These are phyloP conservation scores for Brassicogethes aeneus DNA, from an alignment of 2,888 invertebrate genomes.

Conservation along the genomic window DNA sequence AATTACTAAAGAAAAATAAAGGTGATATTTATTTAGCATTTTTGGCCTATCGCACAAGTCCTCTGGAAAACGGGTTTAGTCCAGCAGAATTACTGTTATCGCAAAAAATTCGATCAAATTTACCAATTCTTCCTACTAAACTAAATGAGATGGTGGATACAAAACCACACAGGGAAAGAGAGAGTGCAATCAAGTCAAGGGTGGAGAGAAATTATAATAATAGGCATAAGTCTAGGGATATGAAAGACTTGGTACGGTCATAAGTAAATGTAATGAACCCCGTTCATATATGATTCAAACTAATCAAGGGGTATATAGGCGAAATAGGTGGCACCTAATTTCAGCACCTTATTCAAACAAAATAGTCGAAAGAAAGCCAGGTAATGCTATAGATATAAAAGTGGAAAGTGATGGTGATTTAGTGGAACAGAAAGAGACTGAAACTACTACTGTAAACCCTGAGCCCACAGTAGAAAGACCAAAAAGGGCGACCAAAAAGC, in stretches of 20 bases:
- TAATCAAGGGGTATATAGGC: slow-evolving; percentile 5
- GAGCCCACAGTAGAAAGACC: too few species aligned
- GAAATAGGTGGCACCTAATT: slow-evolving; percentile 9
- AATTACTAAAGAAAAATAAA: neutral
- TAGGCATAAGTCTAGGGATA: slow-evolving; percentile 5
- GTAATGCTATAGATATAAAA: too few species aligned
- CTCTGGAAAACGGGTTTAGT: slow-evolving; percentile 5
- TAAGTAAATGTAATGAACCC: slow-evolving; percentile 7
- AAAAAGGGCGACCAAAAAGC: too few species aligned
- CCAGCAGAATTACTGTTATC: slow-evolving; percentile 4
- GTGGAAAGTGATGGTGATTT: too few species aligned
- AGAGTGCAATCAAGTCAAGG: neutral
- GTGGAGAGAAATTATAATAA: slow-evolving; percentile 3
- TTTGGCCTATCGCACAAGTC: slow-evolving; percentile 3
- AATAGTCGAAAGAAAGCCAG: too few species aligned
- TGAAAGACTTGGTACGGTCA: slow-evolving; percentile 6
- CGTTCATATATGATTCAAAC: slow-evolving; percentile 8
- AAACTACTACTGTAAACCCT: too few species aligned
- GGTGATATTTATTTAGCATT: slow-evolving; percentile 2
- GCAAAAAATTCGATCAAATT: slow-evolving; percentile 4
- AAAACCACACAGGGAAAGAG: neutral
- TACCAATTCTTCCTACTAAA: slow-evolving; percentile 4
- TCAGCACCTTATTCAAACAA: slow-evolving; percentile 7
- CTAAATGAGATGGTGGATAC: slow-evolving; percentile 1
- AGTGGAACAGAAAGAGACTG: too few species aligned